Evolutionary conservation across 2,797 vertebrate species (phyloP).

Genomic region (Chanos chanos): DNA sequence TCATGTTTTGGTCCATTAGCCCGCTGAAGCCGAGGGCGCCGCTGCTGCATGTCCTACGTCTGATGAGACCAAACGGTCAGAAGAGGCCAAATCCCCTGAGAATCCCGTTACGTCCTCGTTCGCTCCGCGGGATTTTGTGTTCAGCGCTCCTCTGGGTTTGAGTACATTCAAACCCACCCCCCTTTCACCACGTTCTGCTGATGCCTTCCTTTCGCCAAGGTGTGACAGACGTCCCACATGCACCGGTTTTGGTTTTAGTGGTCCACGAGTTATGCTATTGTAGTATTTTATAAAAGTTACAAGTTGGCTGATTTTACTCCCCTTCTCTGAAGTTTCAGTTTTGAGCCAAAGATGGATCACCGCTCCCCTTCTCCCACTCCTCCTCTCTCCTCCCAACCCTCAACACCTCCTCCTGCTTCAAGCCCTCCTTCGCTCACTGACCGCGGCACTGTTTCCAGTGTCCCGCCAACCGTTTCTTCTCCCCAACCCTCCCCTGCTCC

Average conservation of each 20-base stretch:
- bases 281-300: neutral
- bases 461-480: conserved; percentile 29
- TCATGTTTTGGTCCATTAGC: conserved; percentile 17
- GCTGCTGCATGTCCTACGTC: neutral
- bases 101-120: conserved; percentile 71
- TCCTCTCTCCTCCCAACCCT: conserved; percentile 8
- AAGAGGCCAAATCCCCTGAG: conserved; percentile 28
- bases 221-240: no score
- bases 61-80: conserved; percentile 41
- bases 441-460: conserved; percentile 1
- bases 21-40: conserved; percentile 14
- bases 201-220: conserved; percentile 74
- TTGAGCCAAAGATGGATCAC: neutral
- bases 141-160: conserved; percentile 79
- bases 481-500: conserved; percentile 19
- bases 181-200: conserved; percentile 77
- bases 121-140: conserved; percentile 84
- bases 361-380: conserved; percentile 19
- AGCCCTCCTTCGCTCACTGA: conserved; percentile 20
- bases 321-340: neutral
- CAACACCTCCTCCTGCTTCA: conserved; percentile 19
- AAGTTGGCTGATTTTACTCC: neutral
- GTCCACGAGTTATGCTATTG: no score
- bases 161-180: conserved; percentile 73
- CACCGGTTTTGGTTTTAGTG: no score